Evolutionary conservation across 2,888 invertebrate species (phyloP).

Genomic region (Allacma fusca): DNA sequence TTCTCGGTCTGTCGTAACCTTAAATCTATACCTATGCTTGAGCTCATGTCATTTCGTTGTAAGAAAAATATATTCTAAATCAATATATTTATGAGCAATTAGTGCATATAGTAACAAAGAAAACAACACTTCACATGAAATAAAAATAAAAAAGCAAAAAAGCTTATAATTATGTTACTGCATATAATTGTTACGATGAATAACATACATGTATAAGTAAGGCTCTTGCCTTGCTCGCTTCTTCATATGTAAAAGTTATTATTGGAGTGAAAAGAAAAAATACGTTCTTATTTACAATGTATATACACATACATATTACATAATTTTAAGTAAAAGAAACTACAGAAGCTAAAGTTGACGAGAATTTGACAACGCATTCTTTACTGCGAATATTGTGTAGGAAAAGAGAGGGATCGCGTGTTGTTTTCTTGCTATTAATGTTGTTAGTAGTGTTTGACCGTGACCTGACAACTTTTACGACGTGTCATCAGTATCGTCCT

Average conservation of each 20-base stretch:
- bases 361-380: not conserved
- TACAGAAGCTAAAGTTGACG: not conserved
- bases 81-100: conserved; percentile 2
- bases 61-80: conserved; percentile 6
- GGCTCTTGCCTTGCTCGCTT: conserved; percentile 6
- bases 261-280: not conserved
- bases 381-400: not conserved
- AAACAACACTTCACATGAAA: conserved; percentile 14
- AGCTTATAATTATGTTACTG: not conserved
- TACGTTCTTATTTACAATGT: not conserved
- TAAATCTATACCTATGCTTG: not conserved
- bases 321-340: not conserved
- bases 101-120: conserved; percentile 3
- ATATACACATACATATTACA: not conserved
- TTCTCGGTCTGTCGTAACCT: not conserved
- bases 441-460: not conserved
- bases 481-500: conserved; percentile 6
- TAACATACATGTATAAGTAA: not conserved
- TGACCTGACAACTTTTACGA: conserved; percentile 17
- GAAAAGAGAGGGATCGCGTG: not conserved
- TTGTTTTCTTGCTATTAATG: not conserved
- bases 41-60: conserved; percentile 15
- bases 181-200: not conserved
- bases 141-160: not conserved
- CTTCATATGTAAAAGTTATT: not conserved